phyloP scores from a whole-genome alignment of 1,140 invertebrate species.

The Heliconius congener region DNA sequence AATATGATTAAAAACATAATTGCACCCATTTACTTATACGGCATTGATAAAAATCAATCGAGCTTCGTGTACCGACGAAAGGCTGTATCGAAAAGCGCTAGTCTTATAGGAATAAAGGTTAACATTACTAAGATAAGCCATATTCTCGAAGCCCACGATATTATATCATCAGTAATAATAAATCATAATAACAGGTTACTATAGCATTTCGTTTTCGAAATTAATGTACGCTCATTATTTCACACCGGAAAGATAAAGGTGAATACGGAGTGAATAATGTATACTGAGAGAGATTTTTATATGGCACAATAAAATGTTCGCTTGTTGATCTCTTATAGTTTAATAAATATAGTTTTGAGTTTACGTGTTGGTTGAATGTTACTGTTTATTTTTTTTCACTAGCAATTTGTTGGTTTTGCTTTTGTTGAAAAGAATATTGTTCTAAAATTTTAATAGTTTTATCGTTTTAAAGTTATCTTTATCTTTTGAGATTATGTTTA shows the following conservation, averaged over 20 bases:
- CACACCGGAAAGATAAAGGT: constrained; percentile 43
- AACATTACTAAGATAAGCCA: background rate
- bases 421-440: background rate
- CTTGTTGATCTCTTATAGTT: constrained; percentile 5
- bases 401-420: background rate
- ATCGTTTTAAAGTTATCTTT: no score
- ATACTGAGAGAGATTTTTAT: constrained; percentile 36
- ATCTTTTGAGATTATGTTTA: no score
- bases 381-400: background rate
- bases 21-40: constrained; percentile 46
- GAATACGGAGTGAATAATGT: constrained; percentile 36
- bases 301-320: constrained; percentile 30
- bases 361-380: no score
- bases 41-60: constrained; percentile 42
- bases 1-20: constrained; percentile 47
- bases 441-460: background rate
- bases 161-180: constrained; percentile 44
- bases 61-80: constrained; percentile 30
- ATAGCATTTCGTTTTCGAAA: constrained; percentile 42
- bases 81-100: background rate
- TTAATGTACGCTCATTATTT: constrained; percentile 43
- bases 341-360: background rate
- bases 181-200: constrained; percentile 44
- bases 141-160: constrained; percentile 18
- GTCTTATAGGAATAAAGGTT: background rate